These are phyloP conservation scores for Capreolus pygargus DNA, from an alignment of 2,113 vertebrate species.

Conservation along the genomic window DNA sequence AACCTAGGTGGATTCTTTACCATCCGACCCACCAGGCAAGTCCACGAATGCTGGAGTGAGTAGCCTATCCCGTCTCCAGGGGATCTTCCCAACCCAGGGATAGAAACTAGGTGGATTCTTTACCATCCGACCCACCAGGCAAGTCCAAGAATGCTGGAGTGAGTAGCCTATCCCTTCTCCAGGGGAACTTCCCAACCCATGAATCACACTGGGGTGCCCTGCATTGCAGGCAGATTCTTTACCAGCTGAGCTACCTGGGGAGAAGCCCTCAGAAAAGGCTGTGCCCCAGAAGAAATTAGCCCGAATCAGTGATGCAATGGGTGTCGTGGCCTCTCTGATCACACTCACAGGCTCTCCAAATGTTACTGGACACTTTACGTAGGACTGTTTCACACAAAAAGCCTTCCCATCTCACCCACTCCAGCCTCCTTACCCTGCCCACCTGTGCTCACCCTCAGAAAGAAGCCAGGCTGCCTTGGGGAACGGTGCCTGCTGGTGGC, in stretches of 20 bases:
- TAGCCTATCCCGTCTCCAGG: neutral
- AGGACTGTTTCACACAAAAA: neutral
- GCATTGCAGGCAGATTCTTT: no score
- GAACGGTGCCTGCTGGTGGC: conserved; percentile 51
- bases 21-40: neutral
- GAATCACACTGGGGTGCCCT: neutral
- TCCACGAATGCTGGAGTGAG: neutral
- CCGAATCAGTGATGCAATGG: no score
- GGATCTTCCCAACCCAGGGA: neutral
- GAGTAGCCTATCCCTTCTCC: neutral
- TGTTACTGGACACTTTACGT: neutral
- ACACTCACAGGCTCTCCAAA: neutral
- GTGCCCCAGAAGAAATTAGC: neutral
- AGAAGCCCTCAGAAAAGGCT: neutral
- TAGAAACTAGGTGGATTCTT: neutral
- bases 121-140: neutral
- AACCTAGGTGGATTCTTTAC: neutral
- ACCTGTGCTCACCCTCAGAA: neutral
- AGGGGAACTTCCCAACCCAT: neutral
- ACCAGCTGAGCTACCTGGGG: neutral
- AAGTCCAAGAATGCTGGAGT: neutral
- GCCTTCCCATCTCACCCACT: neutral
- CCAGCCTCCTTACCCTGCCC: neutral
- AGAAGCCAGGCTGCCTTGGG: neutral
- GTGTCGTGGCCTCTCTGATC: neutral